Base-by-base conservation (phyloP, 2,888 invertebrate species). In the Biston stratarius region DNA sequence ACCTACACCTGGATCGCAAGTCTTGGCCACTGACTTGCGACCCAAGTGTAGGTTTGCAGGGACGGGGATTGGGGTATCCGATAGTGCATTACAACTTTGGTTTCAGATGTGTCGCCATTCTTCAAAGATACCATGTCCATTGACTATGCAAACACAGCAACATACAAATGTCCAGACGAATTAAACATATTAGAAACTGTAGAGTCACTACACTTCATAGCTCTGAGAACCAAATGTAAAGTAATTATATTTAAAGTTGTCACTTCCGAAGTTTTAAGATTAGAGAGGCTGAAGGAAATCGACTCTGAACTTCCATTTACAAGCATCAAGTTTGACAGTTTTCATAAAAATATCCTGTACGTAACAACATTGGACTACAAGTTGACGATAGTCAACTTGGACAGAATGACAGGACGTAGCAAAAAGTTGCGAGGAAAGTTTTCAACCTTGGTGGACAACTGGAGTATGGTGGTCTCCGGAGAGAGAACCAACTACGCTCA, bases 121-220 rank as follows among this genome's bases (percentile, higher is more conserved):
- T 75, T 77, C 42, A 88, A 79, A 73, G 79, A 83, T 10, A 77
- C 77, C 56, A 67, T 85, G 40, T 72, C 71, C 10, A 71, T 87
- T 48, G 82, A 85, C 40, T 58, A 73, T 24, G 77, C 81, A 3
- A 73, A 76, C 62, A 75, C 73, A 15, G 77, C 82, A 8, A 81
- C 74, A 40, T 92, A 83, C 67, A 77, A 88, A 14, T 91, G 89
- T 77, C 84, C 83, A 15, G 77, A 84, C 8, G 77, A 78, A 2
- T 65, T 76, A 12, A 81, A 86, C 44, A 93, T 94, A 56, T 73
- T 88, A 33, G 94, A 94, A 86, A 92, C 90, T n/a, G 77, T 88
- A 40, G 83, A 85, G 3, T 77, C 83, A 47, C 75, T 85, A 34
- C 80, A 89, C 62, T 79, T 91, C 34, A 78, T 93, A 64, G 89